Conservation (phyloP, 2,888 invertebrate species). For the Melipona beecheii region DNA sequence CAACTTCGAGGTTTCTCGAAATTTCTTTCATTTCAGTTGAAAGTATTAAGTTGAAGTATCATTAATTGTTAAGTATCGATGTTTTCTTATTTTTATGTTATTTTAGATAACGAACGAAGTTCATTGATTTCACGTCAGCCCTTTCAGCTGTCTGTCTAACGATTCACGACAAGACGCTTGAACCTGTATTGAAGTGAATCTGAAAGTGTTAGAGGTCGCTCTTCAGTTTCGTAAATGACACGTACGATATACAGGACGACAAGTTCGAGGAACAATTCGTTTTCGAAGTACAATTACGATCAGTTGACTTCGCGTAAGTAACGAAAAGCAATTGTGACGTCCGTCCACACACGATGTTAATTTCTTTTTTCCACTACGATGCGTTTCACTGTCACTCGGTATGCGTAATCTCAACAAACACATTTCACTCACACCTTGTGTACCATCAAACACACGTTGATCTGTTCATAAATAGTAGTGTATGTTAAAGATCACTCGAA, state of each 20-base stretch:
- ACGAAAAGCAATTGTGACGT: constrained; percentile 65
- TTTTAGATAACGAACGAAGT: constrained; percentile 6
- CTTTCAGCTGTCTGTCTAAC: constrained; percentile 28
- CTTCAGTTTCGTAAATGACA: constrained; percentile 10
- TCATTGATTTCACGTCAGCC: constrained; percentile 12
- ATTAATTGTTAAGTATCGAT: background rate
- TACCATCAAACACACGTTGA: background rate
- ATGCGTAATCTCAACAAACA: constrained; percentile 2
- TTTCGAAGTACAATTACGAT: constrained; percentile 20
- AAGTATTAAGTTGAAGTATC: too few relatives aligned
- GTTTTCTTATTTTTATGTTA: background rate
- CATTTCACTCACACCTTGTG: background rate
- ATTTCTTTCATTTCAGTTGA: background rate
- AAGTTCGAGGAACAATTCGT: constrained; percentile 46
- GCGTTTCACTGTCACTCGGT: constrained; percentile 55
- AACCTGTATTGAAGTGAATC: constrained; percentile 2
- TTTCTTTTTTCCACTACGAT: constrained; percentile 37
- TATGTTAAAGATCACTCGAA: background rate
- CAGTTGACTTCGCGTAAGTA: constrained; percentile 55
- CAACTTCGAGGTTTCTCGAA: constrained; percentile 29
- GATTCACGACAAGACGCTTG: background rate
- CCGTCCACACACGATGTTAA: constrained; percentile 47
- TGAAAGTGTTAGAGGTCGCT: constrained; percentile 12
- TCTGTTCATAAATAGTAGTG: constrained; percentile 32
- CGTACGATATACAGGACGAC: constrained; percentile 49